Percentiles rank a stretch among this genome's conserved stretches.
These are phyloP conservation scores for Planococcus citri DNA, from an alignment of 1,140 invertebrate genomes.

Conservation along the genomic window DNA sequence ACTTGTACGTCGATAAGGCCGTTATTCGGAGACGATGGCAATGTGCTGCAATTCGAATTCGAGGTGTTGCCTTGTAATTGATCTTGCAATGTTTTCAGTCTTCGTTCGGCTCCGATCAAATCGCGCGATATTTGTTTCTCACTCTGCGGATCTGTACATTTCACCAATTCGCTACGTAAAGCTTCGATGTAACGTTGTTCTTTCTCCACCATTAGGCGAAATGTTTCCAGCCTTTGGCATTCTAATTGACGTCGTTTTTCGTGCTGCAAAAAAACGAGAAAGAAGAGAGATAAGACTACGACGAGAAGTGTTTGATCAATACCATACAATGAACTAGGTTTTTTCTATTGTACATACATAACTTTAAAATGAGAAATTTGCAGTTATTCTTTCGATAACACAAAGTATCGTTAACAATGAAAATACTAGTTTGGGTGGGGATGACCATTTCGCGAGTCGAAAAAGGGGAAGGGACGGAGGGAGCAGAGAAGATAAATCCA, in stretches of 20 bases:
- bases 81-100: constrained; percentile 47
- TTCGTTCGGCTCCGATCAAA: constrained; percentile 44
- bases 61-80: constrained; percentile 34
- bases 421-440: too few species aligned
- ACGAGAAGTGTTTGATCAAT: too few species aligned
- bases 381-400: too few species aligned
- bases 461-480: too few species aligned
- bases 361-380: too few species aligned
- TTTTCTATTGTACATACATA: too few species aligned
- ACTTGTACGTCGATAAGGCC: background rate
- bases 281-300: too few species aligned
- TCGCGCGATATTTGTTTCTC: constrained; percentile 37
- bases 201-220: constrained; percentile 66
- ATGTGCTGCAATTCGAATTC: background rate
- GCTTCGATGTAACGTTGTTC: constrained; percentile 62
- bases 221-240: constrained; percentile 56
- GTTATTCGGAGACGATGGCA: background rate
- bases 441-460: too few species aligned
- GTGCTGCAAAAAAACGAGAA: constrained; percentile 52
- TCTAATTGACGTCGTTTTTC: constrained; percentile 64
- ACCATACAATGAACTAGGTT: too few species aligned
- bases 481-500: too few species aligned
- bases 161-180: constrained; percentile 46
- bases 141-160: constrained; percentile 38
- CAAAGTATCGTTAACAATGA: too few species aligned